Base-by-base conservation (phyloP, 2,888 invertebrate genomes). In the Autographa gamma region DNA sequence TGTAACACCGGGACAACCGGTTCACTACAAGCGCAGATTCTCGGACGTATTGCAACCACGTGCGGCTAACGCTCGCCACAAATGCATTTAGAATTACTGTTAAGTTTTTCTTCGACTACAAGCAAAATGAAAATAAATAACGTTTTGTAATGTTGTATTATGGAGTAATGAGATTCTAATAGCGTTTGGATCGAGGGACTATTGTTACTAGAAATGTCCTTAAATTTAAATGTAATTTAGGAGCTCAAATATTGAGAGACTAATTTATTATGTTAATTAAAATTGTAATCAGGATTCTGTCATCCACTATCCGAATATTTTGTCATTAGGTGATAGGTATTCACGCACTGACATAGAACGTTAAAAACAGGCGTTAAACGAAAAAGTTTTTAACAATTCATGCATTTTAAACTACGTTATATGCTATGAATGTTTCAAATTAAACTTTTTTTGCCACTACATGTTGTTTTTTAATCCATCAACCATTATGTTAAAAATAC, bases 21-120 rank as follows among this genome's bases (percentile, higher is more conserved):
- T 63, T 65, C 11, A 31, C 7, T 54, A 73, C 54, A 43, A 69
- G 56, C 65, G 48, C 60, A 68, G 34, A 74, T 69, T 66, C 56
- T n/a, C 62, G 61, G 65, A 66, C 69, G 66, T 69, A 66, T 78
- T 74, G 58, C 79, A 9, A n/a, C 25, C 69, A 69, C 65, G 56
- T 66, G 74, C 38, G 74, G 68, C 58, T 38, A 62, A 16, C 11
- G 0, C 13, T 48, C 32, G 48, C 19, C 58, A 59, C 14, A 32
- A 18, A 58, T 43, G 14, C 62, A 41, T 59, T 19, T 63, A 19
- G 54, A 25, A 56, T 19, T 56, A 25, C 58, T 3, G 52, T 61
- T 71, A 62, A 52, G 14, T 52, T 34, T 64, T 77, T 65, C 38
- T 19, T 13, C 14, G 3, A 60, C 3, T 16, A 11, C 32, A 38